Percentiles rank a stretch among this genome's conserved stretches.
Conservation (phyloP, 1,140 invertebrate species). For the Palaemon carinicauda region DNA sequence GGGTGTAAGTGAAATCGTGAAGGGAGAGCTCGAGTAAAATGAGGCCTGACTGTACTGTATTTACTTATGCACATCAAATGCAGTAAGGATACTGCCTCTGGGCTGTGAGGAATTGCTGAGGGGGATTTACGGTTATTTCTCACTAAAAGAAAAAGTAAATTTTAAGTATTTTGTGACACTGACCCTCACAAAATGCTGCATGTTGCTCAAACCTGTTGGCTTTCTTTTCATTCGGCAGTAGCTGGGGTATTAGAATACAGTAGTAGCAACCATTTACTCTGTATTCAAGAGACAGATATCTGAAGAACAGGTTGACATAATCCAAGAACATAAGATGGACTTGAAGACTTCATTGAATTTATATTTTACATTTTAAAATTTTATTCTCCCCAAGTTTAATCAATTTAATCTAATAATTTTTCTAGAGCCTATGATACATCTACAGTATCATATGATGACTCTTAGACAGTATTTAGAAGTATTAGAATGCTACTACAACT, state of each 20-base stretch:
- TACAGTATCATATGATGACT: no score
- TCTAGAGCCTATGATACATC: no score
- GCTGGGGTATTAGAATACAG: background rate
- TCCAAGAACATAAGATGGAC: no score
- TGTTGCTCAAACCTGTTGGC: background rate
- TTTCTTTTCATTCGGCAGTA: background rate
- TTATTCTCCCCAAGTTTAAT: no score
- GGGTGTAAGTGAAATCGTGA: no score
- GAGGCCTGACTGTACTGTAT: no score
- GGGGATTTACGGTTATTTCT: background rate
- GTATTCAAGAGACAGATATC: no score
- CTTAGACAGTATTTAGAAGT: background rate
- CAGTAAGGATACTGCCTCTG: background rate
- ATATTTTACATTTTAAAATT: no score
- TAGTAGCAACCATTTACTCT: background rate
- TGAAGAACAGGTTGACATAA: background rate
- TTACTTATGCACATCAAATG: background rate
- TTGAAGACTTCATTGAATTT: no score
- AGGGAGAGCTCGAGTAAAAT: no score
- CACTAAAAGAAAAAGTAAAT: background rate
- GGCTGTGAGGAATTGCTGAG: background rate
- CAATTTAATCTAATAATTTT: no score
- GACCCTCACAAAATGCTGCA: background rate
- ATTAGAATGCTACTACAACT: background rate
- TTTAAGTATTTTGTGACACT: background rate